Evolutionary conservation across 2,113 vertebrate genomes (phyloP).

Genomic region (Eira barbara): DNA sequence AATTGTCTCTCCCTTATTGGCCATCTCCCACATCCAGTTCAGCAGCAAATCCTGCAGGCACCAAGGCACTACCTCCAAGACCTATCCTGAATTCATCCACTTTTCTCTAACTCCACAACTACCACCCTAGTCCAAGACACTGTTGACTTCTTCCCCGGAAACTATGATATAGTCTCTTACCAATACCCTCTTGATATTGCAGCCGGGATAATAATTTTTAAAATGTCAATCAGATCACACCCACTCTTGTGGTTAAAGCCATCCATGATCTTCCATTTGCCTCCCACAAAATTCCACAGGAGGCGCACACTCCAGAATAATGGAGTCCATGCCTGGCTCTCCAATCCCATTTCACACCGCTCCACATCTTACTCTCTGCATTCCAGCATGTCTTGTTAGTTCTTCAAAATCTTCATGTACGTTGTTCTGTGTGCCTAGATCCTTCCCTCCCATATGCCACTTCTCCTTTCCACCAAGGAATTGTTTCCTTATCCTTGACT

Average conservation of each 20-base stretch:
- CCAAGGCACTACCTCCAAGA: background rate
- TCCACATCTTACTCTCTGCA: background rate
- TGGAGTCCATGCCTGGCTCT: background rate
- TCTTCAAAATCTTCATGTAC: rapidly evolving
- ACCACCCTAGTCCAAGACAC: background rate
- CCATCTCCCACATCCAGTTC: background rate
- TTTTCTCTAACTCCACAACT: background rate
- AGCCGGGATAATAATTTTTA: background rate
- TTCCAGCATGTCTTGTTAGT: background rate
- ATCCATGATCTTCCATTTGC: background rate
- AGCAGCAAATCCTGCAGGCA: background rate
- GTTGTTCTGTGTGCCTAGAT: background rate
- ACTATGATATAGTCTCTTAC: background rate
- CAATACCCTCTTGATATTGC: background rate
- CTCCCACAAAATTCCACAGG: background rate
- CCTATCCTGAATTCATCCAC: background rate
- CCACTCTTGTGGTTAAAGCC: background rate
- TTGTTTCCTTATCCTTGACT: background rate
- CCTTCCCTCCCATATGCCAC: background rate
- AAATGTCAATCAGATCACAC: background rate
- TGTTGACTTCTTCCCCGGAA: background rate
- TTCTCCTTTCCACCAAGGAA: background rate
- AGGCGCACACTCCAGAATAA: rapidly evolving
- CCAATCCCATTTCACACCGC: background rate
- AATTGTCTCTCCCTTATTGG: background rate